Evolutionary conservation across 1,140 invertebrate species (phyloP).

Genomic region (Metopolophium dirhodum): DNA sequence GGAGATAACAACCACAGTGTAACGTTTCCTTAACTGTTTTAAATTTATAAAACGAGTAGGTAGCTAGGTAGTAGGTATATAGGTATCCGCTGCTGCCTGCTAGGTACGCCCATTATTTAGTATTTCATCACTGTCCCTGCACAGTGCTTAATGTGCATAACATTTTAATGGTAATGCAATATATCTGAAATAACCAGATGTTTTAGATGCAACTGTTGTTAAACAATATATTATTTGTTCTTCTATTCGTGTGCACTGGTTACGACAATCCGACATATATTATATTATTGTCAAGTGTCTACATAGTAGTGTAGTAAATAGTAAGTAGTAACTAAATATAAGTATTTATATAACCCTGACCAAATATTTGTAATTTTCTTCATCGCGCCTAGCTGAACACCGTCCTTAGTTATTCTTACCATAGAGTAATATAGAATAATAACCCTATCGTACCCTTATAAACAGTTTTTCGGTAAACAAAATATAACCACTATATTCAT

Average conservation of each 20-base stretch:
- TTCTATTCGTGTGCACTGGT: background rate
- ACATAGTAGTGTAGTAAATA: background rate
- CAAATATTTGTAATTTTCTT: background rate
- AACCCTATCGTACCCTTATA: background rate
- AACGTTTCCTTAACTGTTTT: background rate
- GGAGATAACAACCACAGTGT: background rate
- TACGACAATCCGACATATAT: background rate
- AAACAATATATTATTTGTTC: background rate
- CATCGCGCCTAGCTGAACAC: background rate
- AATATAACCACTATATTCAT: background rate
- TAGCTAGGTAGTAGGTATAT: background rate
- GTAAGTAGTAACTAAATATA: too few species aligned
- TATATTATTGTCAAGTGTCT: background rate
- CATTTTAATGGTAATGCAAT: background rate
- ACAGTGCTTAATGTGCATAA: background rate
- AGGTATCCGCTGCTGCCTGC: background rate
- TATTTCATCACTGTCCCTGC: conserved; percentile 1
- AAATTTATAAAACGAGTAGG: background rate
- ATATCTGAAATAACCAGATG: background rate
- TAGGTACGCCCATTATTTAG: background rate
- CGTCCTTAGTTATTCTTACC: background rate
- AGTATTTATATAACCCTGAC: background rate
- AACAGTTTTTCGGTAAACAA: background rate
- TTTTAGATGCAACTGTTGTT: background rate
- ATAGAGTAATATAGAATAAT: background rate